Evolutionary conservation across 2,888 invertebrate species (phyloP).

Genomic region (Eristalis pertinax): DNA sequence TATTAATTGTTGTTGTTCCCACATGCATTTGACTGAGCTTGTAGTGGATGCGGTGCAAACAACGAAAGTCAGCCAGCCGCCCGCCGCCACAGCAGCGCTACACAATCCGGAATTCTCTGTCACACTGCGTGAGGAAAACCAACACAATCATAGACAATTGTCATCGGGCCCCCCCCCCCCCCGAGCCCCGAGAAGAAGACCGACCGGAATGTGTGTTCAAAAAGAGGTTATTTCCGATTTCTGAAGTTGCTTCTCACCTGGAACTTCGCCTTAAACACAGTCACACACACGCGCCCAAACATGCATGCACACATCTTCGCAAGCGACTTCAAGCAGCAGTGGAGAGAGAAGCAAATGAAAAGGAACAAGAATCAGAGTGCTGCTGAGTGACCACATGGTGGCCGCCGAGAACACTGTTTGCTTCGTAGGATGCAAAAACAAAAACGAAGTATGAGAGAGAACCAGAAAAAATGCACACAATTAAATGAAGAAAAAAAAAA

Average conservation of each 20-base stretch:
- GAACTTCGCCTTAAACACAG: neutral
- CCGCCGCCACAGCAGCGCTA: neutral
- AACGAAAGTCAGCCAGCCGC: constrained; percentile 24
- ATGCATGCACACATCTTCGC: neutral
- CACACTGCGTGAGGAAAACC: constrained; percentile 44
- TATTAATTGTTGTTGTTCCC: constrained; percentile 17
- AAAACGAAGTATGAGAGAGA: constrained; percentile 9
- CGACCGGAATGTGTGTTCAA: constrained; percentile 2
- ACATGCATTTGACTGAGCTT: neutral
- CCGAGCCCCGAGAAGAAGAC: constrained; percentile 3
- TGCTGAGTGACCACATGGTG: constrained; percentile 63
- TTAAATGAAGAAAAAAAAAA: constrained; percentile 42
- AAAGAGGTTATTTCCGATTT: constrained; percentile 65
- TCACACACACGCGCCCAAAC: neutral
- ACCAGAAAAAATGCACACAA: constrained; percentile 37
- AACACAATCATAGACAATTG: constrained; percentile 38
- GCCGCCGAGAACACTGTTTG: constrained; percentile 29
- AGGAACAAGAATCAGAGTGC: constrained; percentile 34
- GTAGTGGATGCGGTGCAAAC: constrained; percentile 4
- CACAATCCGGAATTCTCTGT: constrained; percentile 63
- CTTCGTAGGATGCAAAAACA: constrained; percentile 31
- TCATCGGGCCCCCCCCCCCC: too few species aligned
- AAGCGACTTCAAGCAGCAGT: neutral
- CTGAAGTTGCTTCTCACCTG: constrained; percentile 64
- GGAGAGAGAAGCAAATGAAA: constrained; percentile 19